These are phyloP conservation scores for Gila robusta DNA, from an alignment of 2,797 vertebrate species.

Conservation along the genomic window DNA sequence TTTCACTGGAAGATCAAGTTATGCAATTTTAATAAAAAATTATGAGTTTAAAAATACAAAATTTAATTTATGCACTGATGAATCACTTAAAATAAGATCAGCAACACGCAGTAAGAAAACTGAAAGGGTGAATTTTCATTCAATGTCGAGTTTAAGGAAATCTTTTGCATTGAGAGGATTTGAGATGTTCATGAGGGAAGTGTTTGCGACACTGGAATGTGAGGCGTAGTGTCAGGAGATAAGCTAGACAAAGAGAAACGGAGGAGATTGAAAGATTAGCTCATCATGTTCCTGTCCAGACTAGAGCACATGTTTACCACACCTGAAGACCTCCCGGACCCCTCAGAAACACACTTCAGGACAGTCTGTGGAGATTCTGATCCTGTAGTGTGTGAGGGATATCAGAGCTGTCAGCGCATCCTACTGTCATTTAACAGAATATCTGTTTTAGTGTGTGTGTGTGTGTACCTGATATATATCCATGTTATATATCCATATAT, in stretches of 20 bases:
- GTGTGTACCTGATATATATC: too few species aligned
- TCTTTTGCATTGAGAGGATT: not conserved
- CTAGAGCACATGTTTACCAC: conserved; percentile 10
- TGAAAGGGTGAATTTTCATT: not conserved
- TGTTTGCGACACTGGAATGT: conserved; percentile 52
- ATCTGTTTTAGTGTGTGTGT: too few species aligned
- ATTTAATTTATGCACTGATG: not conserved
- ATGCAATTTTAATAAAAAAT: not conserved
- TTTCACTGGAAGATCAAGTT: not conserved
- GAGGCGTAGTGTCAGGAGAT: conserved; percentile 21
- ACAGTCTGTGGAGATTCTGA: too few species aligned
- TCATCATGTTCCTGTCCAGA: conserved; percentile 25
- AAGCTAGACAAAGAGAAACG: conserved; percentile 24
- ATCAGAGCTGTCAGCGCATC: not conserved
- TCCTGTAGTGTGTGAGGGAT: too few species aligned
- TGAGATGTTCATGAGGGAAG: conserved; percentile 4
- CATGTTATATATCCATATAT: too few species aligned
- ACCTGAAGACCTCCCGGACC: conserved; percentile 18
- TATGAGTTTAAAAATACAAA: not conserved
- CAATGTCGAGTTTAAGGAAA: not conserved
- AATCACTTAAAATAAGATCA: not conserved
- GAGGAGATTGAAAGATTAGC: conserved; percentile 30
- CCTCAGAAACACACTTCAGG: not conserved
- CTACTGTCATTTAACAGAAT: not conserved
- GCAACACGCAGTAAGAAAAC: not conserved